phyloP scores from a whole-genome alignment of 2,888 invertebrate genomes.

The Cybosia mesomella region DNA sequence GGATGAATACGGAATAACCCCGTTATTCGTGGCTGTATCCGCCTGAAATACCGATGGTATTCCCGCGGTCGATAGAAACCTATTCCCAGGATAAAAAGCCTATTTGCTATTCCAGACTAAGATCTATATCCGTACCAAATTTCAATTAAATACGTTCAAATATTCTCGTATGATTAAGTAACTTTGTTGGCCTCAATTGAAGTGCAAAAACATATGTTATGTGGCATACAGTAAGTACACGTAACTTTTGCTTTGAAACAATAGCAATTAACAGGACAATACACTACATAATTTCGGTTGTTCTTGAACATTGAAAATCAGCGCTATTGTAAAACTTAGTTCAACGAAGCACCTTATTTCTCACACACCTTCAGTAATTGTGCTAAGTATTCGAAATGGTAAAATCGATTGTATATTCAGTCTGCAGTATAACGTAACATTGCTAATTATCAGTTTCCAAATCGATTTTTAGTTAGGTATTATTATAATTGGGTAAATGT shows the following conservation, averaged over 20 bases:
- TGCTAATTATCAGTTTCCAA: neutral
- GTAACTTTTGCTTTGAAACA: slow-evolving; percentile 12
- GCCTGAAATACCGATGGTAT: no score
- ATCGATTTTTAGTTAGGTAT: neutral
- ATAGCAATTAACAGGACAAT: slow-evolving; percentile 30
- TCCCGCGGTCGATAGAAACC: no score
- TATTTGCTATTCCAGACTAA: no score
- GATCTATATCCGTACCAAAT: neutral
- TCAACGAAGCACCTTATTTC: slow-evolving; percentile 16
- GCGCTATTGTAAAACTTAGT: slow-evolving; percentile 19
- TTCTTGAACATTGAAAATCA: slow-evolving; percentile 29
- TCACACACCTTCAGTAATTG: slow-evolving; percentile 23
- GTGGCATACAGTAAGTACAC: neutral
- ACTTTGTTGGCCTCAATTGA: neutral
- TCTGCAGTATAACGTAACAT: neutral
- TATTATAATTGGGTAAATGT: neutral
- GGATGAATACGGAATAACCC: no score
- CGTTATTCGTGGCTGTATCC: no score
- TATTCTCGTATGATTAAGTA: neutral
- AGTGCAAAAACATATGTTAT: neutral
- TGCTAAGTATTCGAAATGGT: slow-evolving; percentile 38
- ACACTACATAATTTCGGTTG: slow-evolving; percentile 21
- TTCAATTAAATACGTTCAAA: neutral
- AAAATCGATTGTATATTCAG: slow-evolving; percentile 22
- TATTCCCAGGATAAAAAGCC: no score